Evolutionary conservation across 2,888 invertebrate genomes (phyloP).

Genomic region (Eurytoma adleriae): DNA sequence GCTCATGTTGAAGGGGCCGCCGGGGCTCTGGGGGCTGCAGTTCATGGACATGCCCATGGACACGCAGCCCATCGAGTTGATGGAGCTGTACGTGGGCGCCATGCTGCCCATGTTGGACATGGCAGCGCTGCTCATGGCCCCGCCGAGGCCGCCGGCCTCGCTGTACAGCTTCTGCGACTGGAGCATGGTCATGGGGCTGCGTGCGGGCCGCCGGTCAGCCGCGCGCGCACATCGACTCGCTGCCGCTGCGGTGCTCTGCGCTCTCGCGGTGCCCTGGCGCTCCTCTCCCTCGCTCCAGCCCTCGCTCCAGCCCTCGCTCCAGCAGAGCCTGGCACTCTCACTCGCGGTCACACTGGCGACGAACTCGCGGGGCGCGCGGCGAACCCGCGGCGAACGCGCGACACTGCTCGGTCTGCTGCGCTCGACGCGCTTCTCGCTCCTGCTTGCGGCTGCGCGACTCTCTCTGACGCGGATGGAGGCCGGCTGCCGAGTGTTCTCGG

Average conservation of each 20-base stretch:
- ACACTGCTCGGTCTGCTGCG: conserved; percentile 8
- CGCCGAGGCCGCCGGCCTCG: conserved; percentile 70
- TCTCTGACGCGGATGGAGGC: conserved; percentile 73
- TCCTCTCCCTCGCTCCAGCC: too few relatives aligned
- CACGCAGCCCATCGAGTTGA: conserved; percentile 86
- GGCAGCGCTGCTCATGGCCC: conserved; percentile 72
- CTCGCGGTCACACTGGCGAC: not conserved
- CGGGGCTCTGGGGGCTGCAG: conserved; percentile 72
- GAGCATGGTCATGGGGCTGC: conserved; percentile 72
- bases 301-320: not conserved
- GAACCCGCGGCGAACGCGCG: not conserved
- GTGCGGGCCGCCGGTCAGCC: conserved; percentile 7
- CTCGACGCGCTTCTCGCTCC: conserved; percentile 17
- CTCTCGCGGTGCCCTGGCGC: too few relatives aligned
- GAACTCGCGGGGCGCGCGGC: not conserved
- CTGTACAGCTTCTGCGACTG: conserved; percentile 75
- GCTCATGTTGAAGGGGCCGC: conserved; percentile 71
- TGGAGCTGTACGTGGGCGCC: conserved; percentile 85
- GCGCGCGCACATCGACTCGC: not conserved
- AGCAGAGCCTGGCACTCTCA: not conserved
- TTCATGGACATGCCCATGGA: conserved; percentile 79
- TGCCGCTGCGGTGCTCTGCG: too few relatives aligned
- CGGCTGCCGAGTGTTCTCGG: conserved; percentile 75
- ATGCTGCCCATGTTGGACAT: conserved; percentile 77
- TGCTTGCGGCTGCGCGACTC: conserved; percentile 47